Evolutionary conservation across 2,113 vertebrate species (phyloP).

Genomic region (Xenopus tropicalis): DNA sequence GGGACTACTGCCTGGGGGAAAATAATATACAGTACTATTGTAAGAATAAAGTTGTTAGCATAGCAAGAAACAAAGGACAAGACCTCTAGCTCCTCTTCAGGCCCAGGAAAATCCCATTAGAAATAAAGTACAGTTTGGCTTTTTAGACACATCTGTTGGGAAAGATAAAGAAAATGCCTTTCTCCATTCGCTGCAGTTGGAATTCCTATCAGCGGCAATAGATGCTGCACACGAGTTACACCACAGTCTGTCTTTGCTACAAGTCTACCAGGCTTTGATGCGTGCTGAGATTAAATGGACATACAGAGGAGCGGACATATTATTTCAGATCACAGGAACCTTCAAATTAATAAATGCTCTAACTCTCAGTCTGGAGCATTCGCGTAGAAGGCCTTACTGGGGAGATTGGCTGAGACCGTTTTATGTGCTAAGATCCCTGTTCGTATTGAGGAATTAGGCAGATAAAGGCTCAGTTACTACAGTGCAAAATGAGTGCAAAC

Average conservation of each 20-base stretch:
- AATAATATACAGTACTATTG: too few relatives aligned
- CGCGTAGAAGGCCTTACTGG: background rate
- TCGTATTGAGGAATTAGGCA: background rate
- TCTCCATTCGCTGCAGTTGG: background rate
- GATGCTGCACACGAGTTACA: constrained; percentile 7
- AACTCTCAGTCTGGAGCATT: constrained; percentile 1
- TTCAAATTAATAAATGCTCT: background rate
- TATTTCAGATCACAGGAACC: background rate
- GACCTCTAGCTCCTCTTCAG: background rate
- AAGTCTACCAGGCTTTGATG: constrained; percentile 3
- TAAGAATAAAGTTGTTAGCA: too few relatives aligned
- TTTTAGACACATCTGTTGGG: constrained; percentile 21
- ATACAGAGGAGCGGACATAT: background rate
- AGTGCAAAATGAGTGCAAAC: too few relatives aligned
- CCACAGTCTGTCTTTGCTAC: background rate
- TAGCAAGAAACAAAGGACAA: background rate
- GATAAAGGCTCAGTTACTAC: background rate
- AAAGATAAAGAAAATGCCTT: constrained; percentile 29
- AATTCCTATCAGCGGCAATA: constrained; percentile 24
- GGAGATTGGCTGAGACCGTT: background rate
- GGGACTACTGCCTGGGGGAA: too few relatives aligned
- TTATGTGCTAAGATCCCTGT: background rate
- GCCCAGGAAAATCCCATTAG: background rate
- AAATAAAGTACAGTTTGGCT: constrained; percentile 7
- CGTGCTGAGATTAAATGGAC: background rate